Conservation (phyloP, 92 coral and sea anemone species). For the Paramuricea clavata region DNA sequence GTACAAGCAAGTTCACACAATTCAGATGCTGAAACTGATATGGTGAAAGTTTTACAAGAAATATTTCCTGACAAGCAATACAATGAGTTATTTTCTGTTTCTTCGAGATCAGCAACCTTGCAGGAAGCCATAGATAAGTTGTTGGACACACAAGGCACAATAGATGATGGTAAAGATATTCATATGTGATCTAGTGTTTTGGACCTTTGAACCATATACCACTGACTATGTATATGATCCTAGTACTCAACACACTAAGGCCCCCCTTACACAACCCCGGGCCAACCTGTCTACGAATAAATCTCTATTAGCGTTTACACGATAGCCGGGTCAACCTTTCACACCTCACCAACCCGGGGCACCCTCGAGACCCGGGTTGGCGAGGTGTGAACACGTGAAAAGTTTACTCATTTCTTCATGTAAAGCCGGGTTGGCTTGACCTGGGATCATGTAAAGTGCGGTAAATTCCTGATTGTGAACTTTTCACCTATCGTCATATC, state of each 20-base stretch:
- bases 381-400: background rate
- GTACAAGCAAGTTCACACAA: too few relatives aligned
- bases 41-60: too few relatives aligned
- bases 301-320: background rate
- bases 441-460: background rate
- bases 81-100: too few relatives aligned
- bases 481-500: background rate
- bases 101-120: too few relatives aligned
- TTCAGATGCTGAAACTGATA: too few relatives aligned
- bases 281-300: constrained; percentile 6
- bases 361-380: constrained; percentile 10
- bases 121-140: too few relatives aligned
- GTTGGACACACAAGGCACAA: too few relatives aligned
- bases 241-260: background rate
- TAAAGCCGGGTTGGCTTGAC: background rate
- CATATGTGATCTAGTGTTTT: too few relatives aligned
- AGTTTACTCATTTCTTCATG: background rate
- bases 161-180: too few relatives aligned
- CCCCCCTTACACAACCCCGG: background rate
- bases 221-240: too few relatives aligned
- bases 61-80: too few relatives aligned
- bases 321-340: background rate
- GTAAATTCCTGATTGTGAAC: background rate
- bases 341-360: constrained; percentile 3
- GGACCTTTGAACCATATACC: too few relatives aligned